Evolutionary conservation across 2,797 vertebrate species (phyloP).

Genomic region (Syngnathus acus): DNA sequence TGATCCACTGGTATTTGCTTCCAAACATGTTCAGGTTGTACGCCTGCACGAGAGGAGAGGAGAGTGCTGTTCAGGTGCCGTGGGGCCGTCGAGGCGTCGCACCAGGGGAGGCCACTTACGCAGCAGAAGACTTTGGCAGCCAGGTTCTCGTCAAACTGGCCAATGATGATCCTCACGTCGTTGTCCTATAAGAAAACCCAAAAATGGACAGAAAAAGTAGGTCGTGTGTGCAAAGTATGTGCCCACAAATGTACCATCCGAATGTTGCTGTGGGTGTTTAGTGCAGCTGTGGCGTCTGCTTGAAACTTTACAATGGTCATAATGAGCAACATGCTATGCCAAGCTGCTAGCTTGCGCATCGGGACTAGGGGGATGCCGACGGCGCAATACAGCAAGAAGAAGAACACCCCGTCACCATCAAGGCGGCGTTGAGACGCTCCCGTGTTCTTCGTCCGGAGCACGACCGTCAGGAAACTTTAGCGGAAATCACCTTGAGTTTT

Average conservation of each 20-base stretch:
- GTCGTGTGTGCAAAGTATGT: no score
- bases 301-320: background rate
- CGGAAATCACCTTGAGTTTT: slow-evolving; percentile 88
- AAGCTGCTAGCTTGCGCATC: background rate
- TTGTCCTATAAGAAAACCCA: slow-evolving; percentile 75
- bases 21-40: slow-evolving; percentile 95
- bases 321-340: background rate
- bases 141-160: slow-evolving; percentile 96
- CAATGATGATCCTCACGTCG: slow-evolving; percentile 96
- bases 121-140: slow-evolving; percentile 98
- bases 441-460: background rate
- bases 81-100: no score
- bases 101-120: slow-evolving; percentile 74
- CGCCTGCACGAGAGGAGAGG: slow-evolving; percentile 65
- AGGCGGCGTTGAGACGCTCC: background rate
- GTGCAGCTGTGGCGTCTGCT: background rate
- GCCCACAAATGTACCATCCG: background rate
- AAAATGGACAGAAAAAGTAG: background rate
- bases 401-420: no score
- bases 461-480: background rate
- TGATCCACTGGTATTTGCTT: slow-evolving; percentile 99
- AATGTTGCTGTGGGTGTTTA: background rate
- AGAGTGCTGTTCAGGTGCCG: background rate
- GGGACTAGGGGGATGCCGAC: no score
- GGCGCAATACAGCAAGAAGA: no score